Base-by-base conservation (phyloP, 1,140 invertebrate genomes). In the Drosophila ironensis region DNA sequence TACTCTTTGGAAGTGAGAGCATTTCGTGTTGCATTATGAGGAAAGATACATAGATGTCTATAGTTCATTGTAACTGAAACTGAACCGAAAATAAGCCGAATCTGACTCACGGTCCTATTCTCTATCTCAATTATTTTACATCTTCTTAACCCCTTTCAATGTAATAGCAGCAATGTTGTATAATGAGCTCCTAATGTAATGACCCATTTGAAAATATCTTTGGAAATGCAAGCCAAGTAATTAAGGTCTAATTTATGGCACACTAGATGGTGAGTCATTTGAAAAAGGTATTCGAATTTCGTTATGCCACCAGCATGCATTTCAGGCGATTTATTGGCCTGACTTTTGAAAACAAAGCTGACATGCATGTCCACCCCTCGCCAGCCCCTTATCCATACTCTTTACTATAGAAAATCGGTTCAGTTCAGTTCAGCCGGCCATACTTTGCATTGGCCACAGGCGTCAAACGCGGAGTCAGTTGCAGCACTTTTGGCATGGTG, bases 361-460 rank as follows among this genome's bases (percentile, higher is more conserved):
- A 59, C 57, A 52, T 69, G 70, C 64, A 70, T 70, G 53, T 70
- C 52, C 42, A 54, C 44, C 53, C 40, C 38, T 27, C 40, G 11
- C 17, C n/a, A n/a, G n/a, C n/a, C n/a, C n/a, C n/a, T n/a, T 17
- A 20, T 19, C 42, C n/a, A 16, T 12, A 14, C 33, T 27, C 14
- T n/a, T n/a, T n/a, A n/a, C n/a, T 12, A 50, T 51, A 60, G 45
- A 48, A 45, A 41, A 48, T 69, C 38, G 40, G 37, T 42, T 38
- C 53, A 52, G 37, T 42, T 38, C 53, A 52, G 71, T 69, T 37
- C 30, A 53, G 20, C 22, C 54, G 69, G 51, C 40, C 22, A 57
- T 57, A 44, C 37, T 61, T 63, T 40, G 57, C 57, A 16, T 30
- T 63, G 78, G 73, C 78, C 73, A 72, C 41, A 59, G 54, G 72